Conservation (phyloP, 2,113 vertebrate species). For the Orcinus orca region DNA sequence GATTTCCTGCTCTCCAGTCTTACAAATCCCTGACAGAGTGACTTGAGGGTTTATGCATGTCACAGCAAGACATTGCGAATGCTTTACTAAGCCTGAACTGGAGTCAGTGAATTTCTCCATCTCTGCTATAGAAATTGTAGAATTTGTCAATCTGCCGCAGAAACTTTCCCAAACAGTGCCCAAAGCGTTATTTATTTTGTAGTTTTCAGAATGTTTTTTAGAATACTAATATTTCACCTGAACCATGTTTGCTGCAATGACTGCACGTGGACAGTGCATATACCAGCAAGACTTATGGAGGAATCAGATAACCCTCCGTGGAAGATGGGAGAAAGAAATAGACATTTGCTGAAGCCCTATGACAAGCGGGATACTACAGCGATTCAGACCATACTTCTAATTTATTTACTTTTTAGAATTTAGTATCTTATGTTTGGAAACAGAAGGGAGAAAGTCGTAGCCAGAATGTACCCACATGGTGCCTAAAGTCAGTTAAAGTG, state of each 20-base stretch:
- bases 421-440: not conserved
- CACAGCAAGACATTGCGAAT: conserved; percentile 2
- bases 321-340: not conserved
- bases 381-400: not conserved
- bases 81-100: conserved; percentile 35
- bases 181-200: conserved; percentile 56
- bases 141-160: conserved; percentile 55
- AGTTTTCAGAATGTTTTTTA: conserved; percentile 44
- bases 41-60: conserved; percentile 2
- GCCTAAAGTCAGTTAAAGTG: not conserved
- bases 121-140: conserved; percentile 39
- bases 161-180: conserved; percentile 38
- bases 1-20: conserved; percentile 31
- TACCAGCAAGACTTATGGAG: not conserved
- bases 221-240: conserved; percentile 47
- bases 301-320: not conserved
- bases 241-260: conserved; percentile 10
- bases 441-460: not conserved
- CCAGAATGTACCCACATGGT: not conserved
- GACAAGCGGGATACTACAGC: not conserved
- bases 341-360: not conserved
- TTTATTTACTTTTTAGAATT: not conserved
- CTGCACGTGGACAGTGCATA: not conserved
- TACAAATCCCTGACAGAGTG: conserved; percentile 34
- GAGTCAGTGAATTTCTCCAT: conserved; percentile 36